These are phyloP conservation scores for Drosophila fulvimacula DNA, from an alignment of 2,888 invertebrate genomes.

Conservation along the genomic window DNA sequence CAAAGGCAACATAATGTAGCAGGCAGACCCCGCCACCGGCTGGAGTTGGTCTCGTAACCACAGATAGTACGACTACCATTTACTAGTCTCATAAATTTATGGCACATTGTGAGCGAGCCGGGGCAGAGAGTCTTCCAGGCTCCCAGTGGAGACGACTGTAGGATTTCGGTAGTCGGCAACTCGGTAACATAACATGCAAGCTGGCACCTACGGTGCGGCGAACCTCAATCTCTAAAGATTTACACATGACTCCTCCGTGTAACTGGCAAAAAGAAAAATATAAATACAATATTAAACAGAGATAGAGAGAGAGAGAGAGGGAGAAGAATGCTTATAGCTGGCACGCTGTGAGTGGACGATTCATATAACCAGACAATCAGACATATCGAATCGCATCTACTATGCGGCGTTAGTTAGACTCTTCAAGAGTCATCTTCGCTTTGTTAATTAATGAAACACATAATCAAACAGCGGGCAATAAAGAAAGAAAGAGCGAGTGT, in stretches of 20 bases:
- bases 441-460: constrained; percentile 63
- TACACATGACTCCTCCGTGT: constrained; percentile 45
- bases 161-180: constrained; percentile 58
- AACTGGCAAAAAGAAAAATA: constrained; percentile 14
- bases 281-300: constrained; percentile 1
- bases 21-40: constrained; percentile 15
- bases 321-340: not conserved
- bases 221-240: constrained; percentile 43
- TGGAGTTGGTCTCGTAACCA: constrained; percentile 24
- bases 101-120: constrained; percentile 63
- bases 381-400: constrained; percentile 54
- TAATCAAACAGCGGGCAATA: constrained; percentile 13
- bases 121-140: constrained; percentile 28
- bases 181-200: constrained; percentile 57
- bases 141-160: constrained; percentile 20
- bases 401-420: constrained; percentile 46
- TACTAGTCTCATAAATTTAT: constrained; percentile 80
- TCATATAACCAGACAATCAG: constrained; percentile 41
- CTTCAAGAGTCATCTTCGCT: constrained; percentile 30
- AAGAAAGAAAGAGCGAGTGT: not conserved
- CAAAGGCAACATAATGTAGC: constrained; percentile 78
- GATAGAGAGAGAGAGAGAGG: not conserved
- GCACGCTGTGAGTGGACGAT: constrained; percentile 7
- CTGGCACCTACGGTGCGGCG: constrained; percentile 70
- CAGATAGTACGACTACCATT: constrained; percentile 69